Conservation (phyloP, 92 coral and sea anemone species). For the Epizoanthus illoricatus region DNA sequence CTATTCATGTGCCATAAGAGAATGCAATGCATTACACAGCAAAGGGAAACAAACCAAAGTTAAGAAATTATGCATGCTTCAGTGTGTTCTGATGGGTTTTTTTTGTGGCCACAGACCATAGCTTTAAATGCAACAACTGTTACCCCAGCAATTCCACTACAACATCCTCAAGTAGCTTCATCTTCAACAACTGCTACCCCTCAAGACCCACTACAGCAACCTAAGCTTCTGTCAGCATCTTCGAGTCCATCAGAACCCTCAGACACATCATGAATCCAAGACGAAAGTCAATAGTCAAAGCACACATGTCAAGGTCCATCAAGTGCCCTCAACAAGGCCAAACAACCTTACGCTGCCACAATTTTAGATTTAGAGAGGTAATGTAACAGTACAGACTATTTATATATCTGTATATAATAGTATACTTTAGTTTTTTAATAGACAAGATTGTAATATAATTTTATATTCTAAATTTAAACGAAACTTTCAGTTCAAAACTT, state of each 20-base stretch:
- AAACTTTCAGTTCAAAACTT: no score
- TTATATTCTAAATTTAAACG: no score
- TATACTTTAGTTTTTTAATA: no score
- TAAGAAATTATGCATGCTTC: constrained; percentile 33
- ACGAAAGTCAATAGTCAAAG: neutral
- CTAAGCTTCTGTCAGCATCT: neutral
- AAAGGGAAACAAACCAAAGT: constrained; percentile 43
- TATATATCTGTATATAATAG: neutral
- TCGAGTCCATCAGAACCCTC: neutral
- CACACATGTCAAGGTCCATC: neutral
- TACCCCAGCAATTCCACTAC: neutral
- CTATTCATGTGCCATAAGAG: constrained; percentile 35
- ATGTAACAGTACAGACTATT: neutral
- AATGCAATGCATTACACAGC: constrained; percentile 38
- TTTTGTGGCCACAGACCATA: neutral
- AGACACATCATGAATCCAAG: neutral
- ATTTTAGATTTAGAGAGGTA: constrained; percentile 9
- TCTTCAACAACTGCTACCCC: neutral
- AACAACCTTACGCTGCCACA: constrained; percentile 32
- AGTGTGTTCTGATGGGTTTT: constrained; percentile 36
- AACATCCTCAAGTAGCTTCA: neutral
- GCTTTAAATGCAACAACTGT: neutral
- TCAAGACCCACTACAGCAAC: neutral
- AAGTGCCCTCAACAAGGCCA: neutral
- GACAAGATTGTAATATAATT: no score